These are phyloP conservation scores for Syngnathoides biaculeatus DNA, from an alignment of 2,113 vertebrate genomes.

Conservation along the genomic window DNA sequence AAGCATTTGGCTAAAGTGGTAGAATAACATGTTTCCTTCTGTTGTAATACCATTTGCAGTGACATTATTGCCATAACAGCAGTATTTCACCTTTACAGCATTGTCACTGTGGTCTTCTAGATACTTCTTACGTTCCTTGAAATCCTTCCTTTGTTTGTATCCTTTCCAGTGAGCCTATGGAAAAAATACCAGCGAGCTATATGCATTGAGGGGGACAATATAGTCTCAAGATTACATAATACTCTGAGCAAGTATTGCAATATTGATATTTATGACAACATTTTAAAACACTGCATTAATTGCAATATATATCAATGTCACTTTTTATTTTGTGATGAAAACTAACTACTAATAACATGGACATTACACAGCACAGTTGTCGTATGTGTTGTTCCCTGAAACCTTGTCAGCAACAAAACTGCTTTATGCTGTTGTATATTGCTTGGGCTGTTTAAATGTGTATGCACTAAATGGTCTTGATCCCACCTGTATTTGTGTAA, in stretches of 20 bases:
- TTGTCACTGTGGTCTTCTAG: conserved; percentile 81
- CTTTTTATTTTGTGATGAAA: background rate
- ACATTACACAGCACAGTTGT: background rate
- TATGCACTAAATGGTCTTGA: background rate
- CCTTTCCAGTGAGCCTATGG: conserved; percentile 91
- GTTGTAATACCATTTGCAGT: background rate
- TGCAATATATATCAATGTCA: background rate
- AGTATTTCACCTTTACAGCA: conserved; percentile 83
- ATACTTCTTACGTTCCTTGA: conserved; percentile 79
- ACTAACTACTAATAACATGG: background rate
- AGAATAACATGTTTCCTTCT: background rate
- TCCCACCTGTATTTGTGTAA: conserved; percentile 89
- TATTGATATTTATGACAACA: background rate
- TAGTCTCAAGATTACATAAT: background rate
- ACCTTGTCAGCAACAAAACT: background rate
- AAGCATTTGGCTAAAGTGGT: background rate
- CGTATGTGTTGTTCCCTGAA: background rate
- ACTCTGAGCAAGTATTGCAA: background rate
- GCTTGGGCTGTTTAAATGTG: background rate
- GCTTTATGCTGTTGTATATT: background rate
- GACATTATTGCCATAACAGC: rapidly evolving
- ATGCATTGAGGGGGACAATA: background rate
- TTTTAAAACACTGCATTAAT: background rate
- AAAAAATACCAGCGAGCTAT: conserved; percentile 13
- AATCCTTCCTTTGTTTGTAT: conserved; percentile 85